phyloP scores from a whole-genome alignment of 2,797 vertebrate genomes.

The Selene dorsalis region DNA sequence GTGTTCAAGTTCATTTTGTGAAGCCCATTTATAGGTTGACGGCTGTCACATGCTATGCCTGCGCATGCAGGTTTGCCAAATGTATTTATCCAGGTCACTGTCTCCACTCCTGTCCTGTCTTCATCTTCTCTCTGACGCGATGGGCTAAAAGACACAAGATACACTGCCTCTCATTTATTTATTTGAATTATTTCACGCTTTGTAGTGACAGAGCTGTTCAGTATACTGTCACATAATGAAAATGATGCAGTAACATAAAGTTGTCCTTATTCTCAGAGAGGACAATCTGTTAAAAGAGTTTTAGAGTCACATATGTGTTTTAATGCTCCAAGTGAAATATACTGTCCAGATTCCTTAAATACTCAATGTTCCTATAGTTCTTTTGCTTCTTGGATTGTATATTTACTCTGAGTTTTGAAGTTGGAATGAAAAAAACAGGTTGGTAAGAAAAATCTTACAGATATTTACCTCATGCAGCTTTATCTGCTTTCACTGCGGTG shows the following conservation, averaged over 20 bases:
- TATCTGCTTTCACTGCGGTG: background rate
- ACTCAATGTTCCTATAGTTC: background rate
- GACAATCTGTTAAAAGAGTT: background rate
- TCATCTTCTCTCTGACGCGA: slow-evolving; percentile 31
- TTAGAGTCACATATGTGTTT: too few species aligned
- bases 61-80: slow-evolving; percentile 33
- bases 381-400: too few species aligned
- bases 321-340: too few species aligned
- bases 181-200: background rate
- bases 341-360: background rate
- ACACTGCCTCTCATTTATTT: background rate
- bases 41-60: slow-evolving; percentile 12
- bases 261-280: too few species aligned
- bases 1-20: slow-evolving; percentile 29
- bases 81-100: slow-evolving; percentile 37
- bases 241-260: background rate
- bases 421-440: background rate
- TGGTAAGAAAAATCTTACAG: background rate
- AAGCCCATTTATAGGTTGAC: slow-evolving; percentile 39
- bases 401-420: background rate
- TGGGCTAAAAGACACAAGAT: slow-evolving; percentile 30
- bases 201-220: too few species aligned
- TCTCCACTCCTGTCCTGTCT: slow-evolving; percentile 14
- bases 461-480: slow-evolving; percentile 11
- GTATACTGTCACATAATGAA: background rate